phyloP scores from a whole-genome alignment of 1,140 invertebrate species.

The Penaeus vannamei region DNA sequence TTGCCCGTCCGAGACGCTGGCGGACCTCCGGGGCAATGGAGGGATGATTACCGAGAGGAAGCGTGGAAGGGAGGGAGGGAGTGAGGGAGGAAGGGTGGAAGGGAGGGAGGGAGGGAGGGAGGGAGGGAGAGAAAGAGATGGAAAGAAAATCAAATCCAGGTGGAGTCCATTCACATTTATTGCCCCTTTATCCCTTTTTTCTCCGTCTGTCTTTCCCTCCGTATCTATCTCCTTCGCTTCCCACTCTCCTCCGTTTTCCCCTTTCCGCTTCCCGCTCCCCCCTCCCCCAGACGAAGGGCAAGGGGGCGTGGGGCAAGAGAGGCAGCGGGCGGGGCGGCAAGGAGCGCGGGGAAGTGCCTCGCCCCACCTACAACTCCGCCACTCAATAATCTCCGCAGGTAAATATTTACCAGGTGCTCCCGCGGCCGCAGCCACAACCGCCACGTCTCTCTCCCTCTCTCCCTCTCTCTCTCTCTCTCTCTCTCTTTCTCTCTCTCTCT shows the following conservation, averaged over 20 bases:
- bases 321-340: background rate
- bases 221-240: no score
- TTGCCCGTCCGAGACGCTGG: no score
- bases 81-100: background rate
- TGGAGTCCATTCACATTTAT: no score
- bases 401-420: constrained; percentile 41
- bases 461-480: background rate
- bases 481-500: background rate
- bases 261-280: no score
- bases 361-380: constrained; percentile 28
- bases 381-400: constrained; percentile 42
- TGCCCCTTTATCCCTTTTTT: no score
- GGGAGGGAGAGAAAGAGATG: background rate
- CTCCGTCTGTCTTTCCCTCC: no score
- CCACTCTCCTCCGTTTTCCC: no score
- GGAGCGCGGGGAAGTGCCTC: background rate
- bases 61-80: no score
- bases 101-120: background rate
- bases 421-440: background rate
- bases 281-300: background rate
- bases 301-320: no score
- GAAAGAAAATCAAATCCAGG: no score
- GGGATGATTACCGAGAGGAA: no score
- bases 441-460: background rate
- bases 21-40: no score